These are phyloP conservation scores for Aphaenogaster rudis DNA, from an alignment of 1,140 invertebrate genomes.

Conservation along the genomic window DNA sequence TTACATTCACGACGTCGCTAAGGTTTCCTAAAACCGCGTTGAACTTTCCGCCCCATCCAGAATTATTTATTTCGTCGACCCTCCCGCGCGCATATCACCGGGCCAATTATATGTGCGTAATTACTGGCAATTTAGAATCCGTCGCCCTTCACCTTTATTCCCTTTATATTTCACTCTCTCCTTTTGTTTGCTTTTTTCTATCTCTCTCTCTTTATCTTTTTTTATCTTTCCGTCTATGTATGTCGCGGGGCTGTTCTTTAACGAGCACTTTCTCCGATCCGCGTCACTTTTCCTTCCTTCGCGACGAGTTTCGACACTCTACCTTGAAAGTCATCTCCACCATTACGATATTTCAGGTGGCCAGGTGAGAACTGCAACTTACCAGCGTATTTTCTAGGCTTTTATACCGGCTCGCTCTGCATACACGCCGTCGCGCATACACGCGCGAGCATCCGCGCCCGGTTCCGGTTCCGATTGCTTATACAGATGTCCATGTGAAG, in stretches of 20 bases:
- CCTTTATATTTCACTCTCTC: constrained; percentile 3
- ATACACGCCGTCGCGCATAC: constrained; percentile 35
- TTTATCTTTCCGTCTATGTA: neutral
- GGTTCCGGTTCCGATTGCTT: constrained; percentile 29
- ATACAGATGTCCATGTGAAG: neutral
- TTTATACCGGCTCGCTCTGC: constrained; percentile 80
- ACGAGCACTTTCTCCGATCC: constrained; percentile 54
- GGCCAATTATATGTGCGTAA: constrained; percentile 47
- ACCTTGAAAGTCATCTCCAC: constrained; percentile 83
- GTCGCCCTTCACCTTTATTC: neutral
- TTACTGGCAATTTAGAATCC: constrained; percentile 39
- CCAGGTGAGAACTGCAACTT: constrained; percentile 84
- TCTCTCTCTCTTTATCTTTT: neutral
- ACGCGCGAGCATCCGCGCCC: constrained; percentile 53
- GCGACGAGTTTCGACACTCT: constrained; percentile 65
- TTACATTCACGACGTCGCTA: constrained; percentile 44
- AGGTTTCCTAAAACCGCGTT: neutral
- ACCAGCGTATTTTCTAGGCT: constrained; percentile 81
- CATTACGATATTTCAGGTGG: constrained; percentile 80
- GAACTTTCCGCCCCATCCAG: neutral
- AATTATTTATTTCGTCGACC: constrained; percentile 43
- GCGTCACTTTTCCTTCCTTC: constrained; percentile 48
- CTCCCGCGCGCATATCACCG: neutral
- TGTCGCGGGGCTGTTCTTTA: constrained; percentile 34
- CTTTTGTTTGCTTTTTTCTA: neutral